Base-by-base conservation (phyloP, 2,113 vertebrate species). In the Steatornis caripensis region DNA sequence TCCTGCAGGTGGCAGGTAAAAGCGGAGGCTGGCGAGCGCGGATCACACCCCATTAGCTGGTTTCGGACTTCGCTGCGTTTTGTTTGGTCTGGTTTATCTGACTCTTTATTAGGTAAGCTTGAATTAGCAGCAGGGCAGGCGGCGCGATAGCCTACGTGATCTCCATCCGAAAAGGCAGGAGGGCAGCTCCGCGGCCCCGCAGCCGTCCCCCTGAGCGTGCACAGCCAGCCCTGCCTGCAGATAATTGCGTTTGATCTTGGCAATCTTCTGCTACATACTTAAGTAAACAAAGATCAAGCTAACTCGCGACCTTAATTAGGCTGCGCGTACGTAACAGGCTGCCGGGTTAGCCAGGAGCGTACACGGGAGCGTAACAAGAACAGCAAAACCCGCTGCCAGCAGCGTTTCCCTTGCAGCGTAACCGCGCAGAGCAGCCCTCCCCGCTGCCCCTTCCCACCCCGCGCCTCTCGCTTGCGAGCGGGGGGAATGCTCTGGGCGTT, bases 281-380 rank as follows among this genome's bases (percentile, higher is more conserved):
- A 97, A 97, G 95, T 96, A 98, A 98, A 97, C 96, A 98, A 96
- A 97, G 97, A 98, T 98, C 97, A 96, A 98, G 97, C 96, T 93
- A 65, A 65, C 97, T 98, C 97, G 69, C 97, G 97, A 79, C 97
- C 96, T 96, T 98, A 97, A 98, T 98, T 98, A 98, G 97, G 90
- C 96, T 96, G 58, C 91, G 95, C 95, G 90, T 97, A 98, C 97
- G 97, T 97, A 98, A 98, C 79, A 96, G 97, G 94, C 98, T 97
- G 90, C 91, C 6, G 91, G 97, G 95, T 98, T 96, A 97, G 95
- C 61, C 60, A 8, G 93, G 83, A 96, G 96, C 37, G 12, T 76
- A 76, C 5, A 2, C 26, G 84, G 78, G 90, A 89, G 95, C 79
- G 94, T 15, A 87, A 86, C 95, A 91, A 49, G 10, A 32, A 10